Evolutionary conservation across 2,888 invertebrate genomes (phyloP), one percentile per base, ranked within the genome.

Genomic region (Leucozona laternaria): DNA sequence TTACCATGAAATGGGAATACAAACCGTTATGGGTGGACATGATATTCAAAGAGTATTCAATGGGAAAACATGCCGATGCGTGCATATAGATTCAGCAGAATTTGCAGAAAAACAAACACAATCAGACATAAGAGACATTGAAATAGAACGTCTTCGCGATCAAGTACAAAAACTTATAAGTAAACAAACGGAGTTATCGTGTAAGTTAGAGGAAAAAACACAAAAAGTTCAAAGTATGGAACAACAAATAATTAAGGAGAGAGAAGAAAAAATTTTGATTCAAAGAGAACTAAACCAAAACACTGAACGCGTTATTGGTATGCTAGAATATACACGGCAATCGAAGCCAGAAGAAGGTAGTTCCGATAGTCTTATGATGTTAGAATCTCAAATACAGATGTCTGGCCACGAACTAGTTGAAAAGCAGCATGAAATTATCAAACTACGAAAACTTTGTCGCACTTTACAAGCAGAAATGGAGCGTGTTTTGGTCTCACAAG

Each of bases 1-100:
- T 88, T 97, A 96, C 91, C 97, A 97, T 88, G 97, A 97, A 92
- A 96, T 94, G 43, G 94, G 95, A 62, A 94, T 95, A 15, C 97
- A 97, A 91, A 97, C 97, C 0, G 96, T 96, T 28, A 92, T 97
- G 68, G 94, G 96, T 0, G 95, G 95, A 72, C 92, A 93, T 3
- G 97, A 97, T 90, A 93, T 97, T 28, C 96, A 96, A 88, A 95
- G 95, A 20, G 95, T 95, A 6, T 93, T 97, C 70, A 94, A 95
- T 0, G 96, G 96, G 1, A 92, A 94, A 3, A 53, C 89, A 13
- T 84, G 90, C 37, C 88, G 89, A 43, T 90, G 92, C 1, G 92
- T 92, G 7, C 90, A 91, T 22, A 73, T 93, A 60, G 92, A 93
- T 73, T 91, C 92, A 2, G 92, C 93, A 0, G 94, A 95, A 48